phyloP scores from a whole-genome alignment of 2,888 invertebrate genomes.

The Nephrotoma guestfalica region DNA sequence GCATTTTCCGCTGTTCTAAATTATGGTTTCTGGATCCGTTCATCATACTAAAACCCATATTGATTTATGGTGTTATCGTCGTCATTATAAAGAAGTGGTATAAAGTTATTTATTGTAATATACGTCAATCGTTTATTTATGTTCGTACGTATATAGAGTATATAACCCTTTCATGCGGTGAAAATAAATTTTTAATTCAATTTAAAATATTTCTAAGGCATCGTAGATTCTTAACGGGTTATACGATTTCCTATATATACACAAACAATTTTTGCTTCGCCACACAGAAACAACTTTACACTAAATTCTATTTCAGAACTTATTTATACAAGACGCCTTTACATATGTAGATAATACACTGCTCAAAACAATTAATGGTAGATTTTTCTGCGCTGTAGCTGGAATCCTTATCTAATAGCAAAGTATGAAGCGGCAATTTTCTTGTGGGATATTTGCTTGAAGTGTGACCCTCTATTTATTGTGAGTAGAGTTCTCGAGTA shows the following conservation, averaged over 20 bases:
- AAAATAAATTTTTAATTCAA: not conserved
- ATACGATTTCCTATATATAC: not conserved
- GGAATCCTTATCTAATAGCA: no score
- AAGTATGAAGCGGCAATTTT: no score
- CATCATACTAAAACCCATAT: not conserved
- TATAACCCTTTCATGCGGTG: not conserved
- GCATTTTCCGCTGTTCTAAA: not conserved
- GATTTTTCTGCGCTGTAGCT: no score
- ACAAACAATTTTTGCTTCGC: not conserved
- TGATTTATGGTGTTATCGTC: not conserved
- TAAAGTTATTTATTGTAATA: not conserved
- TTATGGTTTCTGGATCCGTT: no score
- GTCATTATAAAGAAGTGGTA: not conserved
- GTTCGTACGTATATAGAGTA: not conserved
- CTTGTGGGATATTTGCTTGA: no score
- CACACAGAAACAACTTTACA: not conserved
- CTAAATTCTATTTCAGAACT: not conserved
- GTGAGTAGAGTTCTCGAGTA: not conserved
- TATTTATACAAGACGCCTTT: not conserved
- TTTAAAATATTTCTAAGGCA: not conserved
- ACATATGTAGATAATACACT: not conserved
- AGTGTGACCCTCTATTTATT: no score
- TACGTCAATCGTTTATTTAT: not conserved
- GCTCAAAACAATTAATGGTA: no score
- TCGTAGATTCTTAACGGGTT: not conserved